Evolutionary conservation across 2,797 vertebrate species (phyloP), one percentile per base, ranked within the genome.

Genomic region (Gambelia wislizenii): DNA sequence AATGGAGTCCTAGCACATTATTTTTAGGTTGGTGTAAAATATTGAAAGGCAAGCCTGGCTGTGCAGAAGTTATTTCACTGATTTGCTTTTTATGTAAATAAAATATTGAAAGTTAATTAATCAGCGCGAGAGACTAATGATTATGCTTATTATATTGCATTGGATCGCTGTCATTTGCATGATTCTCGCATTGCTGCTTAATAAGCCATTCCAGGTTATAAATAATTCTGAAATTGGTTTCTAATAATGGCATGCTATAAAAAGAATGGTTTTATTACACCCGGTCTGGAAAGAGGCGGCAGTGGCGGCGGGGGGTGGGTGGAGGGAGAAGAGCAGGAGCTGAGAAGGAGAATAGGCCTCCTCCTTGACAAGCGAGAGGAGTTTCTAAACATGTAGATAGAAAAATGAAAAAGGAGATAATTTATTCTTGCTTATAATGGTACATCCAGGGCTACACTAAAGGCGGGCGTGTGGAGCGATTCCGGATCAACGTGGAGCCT

Each of bases 11-110:
- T 96, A 97, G 91, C 95, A 96, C 96, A 96, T 97, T 97, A 98
- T 98, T 97, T 97, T 97, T 86, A 89, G 97, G 96, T 97, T 96
- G 95, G 0, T 95, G 96, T 97, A 96, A 97, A 97, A 97, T 96
- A 98, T 97, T 97, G 97, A 98, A 97, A 97, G 96, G 96, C 97
- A 67, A 97, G 97, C 96, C 96, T 97, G 97, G 96, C 97, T 97
- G 96, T 97, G 96, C 96, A 67, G 96, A 97, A 97, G 95, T 97
- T 98, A 98, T 98, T 98, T 97, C 97, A 96, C 98, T 98, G 97
- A 98, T 98, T 98, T 97, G 94, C 93, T 97, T 98, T 99, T 98
- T 97, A 98, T 98, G 98, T 97, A 98, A 98, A 98, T 98, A 97
- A 95, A 97, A 96, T 96, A 97, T 97, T 96, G 97, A 96, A 97